phyloP scores from a whole-genome alignment of 2,888 invertebrate genomes.

The Trissoscelio sp. region DNA sequence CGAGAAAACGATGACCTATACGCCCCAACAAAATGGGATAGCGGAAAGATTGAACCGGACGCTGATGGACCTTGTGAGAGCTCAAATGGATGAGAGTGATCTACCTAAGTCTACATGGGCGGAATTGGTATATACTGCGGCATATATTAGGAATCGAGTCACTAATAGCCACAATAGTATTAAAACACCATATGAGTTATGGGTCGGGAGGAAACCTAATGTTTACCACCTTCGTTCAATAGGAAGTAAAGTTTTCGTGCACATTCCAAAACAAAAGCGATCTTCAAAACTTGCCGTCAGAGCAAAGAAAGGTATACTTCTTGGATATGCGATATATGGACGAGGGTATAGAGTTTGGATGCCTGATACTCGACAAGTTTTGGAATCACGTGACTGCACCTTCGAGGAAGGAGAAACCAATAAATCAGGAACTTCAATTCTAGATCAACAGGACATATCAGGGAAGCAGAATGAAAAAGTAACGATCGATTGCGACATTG shows the following conservation, averaged over 20 bases:
- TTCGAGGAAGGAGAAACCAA: slow-evolving; percentile 5
- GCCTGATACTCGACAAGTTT: slow-evolving; percentile 45
- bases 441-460: background rate
- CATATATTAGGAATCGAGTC: slow-evolving; percentile 28
- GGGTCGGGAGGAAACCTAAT: slow-evolving; percentile 21
- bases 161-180: slow-evolving; percentile 27
- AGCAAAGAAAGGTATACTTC: slow-evolving; percentile 43
- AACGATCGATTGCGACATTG: background rate
- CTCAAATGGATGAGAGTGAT: slow-evolving; percentile 69
- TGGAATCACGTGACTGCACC: slow-evolving; percentile 19
- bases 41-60: slow-evolving; percentile 75
- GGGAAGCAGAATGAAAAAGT: too few relatives aligned
- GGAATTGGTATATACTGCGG: slow-evolving; percentile 66
- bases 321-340: slow-evolving; percentile 56
- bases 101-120: slow-evolving; percentile 73
- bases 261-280: slow-evolving; percentile 18
- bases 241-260: slow-evolving; percentile 45
- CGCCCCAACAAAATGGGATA: slow-evolving; percentile 74
- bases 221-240: slow-evolving; percentile 36
- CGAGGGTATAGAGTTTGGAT: slow-evolving; percentile 56
- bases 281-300: slow-evolving; percentile 45
- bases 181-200: slow-evolving; percentile 45
- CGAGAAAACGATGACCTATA: slow-evolving; percentile 64
- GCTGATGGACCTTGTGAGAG: slow-evolving; percentile 72
- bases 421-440: background rate